These are phyloP conservation scores for Odontomachus brunneus DNA, from an alignment of 1,140 invertebrate genomes.

Conservation along the genomic window DNA sequence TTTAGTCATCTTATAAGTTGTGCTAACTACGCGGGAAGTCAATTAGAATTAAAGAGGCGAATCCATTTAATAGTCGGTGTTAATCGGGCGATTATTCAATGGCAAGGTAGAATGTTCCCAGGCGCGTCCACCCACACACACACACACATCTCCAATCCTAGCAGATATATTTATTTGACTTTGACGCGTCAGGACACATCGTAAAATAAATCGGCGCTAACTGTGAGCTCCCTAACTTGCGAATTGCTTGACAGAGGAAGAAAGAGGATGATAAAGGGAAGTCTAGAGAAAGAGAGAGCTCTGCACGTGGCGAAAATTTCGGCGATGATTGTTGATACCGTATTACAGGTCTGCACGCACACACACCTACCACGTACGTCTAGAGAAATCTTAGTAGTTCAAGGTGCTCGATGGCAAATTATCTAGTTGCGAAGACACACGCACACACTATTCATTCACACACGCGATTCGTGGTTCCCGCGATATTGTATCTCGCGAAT, in stretches of 20 bases:
- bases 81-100: not conserved
- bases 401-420: conserved; percentile 8
- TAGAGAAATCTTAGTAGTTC: too few species aligned
- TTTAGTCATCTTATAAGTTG: too few species aligned
- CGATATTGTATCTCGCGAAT: conserved; percentile 23
- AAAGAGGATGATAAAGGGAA: not conserved
- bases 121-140: too few species aligned
- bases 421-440: conserved; percentile 17
- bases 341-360: too few species aligned
- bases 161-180: conserved; percentile 30
- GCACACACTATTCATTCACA: not conserved
- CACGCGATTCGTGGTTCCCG: not conserved
- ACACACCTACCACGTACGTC: too few species aligned
- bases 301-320: conserved; percentile 11
- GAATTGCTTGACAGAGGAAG: not conserved
- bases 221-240: not conserved
- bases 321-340: not conserved
- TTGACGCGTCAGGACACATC: conserved; percentile 1
- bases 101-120: not conserved
- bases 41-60: not conserved
- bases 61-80: not conserved
- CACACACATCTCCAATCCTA: not conserved
- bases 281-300: too few species aligned
- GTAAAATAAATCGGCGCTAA: conserved; percentile 2
- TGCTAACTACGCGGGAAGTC: not conserved